Evolutionary conservation across 2,888 invertebrate species (phyloP).

Genomic region (Nomada lathburiana): DNA sequence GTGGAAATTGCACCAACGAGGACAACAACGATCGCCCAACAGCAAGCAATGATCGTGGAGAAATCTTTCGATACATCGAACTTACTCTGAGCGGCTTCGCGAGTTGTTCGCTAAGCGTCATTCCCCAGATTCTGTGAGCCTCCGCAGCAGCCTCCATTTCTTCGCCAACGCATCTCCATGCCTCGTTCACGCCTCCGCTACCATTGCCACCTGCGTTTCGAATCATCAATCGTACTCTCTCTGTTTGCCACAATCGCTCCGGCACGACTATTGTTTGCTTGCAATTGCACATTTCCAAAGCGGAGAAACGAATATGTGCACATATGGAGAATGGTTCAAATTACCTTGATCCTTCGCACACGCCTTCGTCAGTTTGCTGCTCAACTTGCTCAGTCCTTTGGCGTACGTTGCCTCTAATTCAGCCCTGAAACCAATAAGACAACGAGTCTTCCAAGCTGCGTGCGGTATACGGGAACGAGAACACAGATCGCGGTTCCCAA

Average conservation of each 20-base stretch:
- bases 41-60: no score
- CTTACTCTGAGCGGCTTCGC: conserved; percentile 94
- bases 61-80: not conserved
- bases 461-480: no score
- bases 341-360: conserved; percentile 86
- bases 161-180: conserved; percentile 96
- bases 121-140: conserved; percentile 93
- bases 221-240: conserved; percentile 17
- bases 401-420: conserved; percentile 96
- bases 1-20: no score
- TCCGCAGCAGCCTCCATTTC: conserved; percentile 97
- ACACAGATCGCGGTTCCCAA: no score
- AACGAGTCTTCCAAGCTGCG: not conserved
- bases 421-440: conserved; percentile 87
- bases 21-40: not conserved
- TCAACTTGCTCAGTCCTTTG: conserved; percentile 94
- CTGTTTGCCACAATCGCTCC: no score
- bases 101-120: conserved; percentile 93
- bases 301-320: not conserved
- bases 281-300: no score
- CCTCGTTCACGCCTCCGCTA: conserved; percentile 92
- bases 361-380: conserved; percentile 93
- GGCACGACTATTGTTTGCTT: no score
- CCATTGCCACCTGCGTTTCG: conserved; percentile 86
- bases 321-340: no score